Evolutionary conservation across 2,797 vertebrate genomes (phyloP), one percentile per base, ranked within the genome.

Genomic region (Enteromius fasciolatus): DNA sequence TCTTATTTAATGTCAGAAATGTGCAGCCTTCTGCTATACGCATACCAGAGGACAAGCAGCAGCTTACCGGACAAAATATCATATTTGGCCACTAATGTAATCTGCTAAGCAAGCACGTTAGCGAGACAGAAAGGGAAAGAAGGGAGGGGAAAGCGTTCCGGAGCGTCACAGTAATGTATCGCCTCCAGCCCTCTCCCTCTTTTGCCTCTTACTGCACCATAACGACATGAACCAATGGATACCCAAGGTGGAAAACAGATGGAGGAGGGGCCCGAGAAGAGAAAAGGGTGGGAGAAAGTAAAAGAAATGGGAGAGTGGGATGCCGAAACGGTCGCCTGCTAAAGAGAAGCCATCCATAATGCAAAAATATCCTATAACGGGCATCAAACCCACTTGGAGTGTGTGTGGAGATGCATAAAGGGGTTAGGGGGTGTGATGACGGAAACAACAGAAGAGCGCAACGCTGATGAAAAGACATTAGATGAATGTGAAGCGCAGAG

Each of bases 161-260:
- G 66, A 79, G 77, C 80, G 82, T 84, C 72, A 86, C 81, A 85
- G 87, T 91, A 88, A 90, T 86, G 84, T 85, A 88, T 87, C 57
- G 85, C 88, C 85, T 86, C 25, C 18, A 88, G 87, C 79, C 36
- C 52, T 84, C 83, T 76, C 74, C 63, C 82, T 69, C 83, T 77
- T 86, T 80, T 86, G 83, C 81, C 76, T 44, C 41, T 63, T 68
- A 87, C 85, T 90, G 90, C 85, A 81, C 89, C 86, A 87, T 86
- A 89, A 90, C 87, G 88, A 89, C 87, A 92, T 28, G 64, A 87
- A 85, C 90, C 87, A 90, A 76, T 50, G 76, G 76, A 87, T 86
- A 88, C 68, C 85, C 84, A 86, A 88, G 86, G 87, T 85, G 82
- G 54, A 85, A 83, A 80, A 81, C 76, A 74, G 76, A 76, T 87